Conservation (phyloP, 1,140 invertebrate genomes). For the Cydia amplana region DNA sequence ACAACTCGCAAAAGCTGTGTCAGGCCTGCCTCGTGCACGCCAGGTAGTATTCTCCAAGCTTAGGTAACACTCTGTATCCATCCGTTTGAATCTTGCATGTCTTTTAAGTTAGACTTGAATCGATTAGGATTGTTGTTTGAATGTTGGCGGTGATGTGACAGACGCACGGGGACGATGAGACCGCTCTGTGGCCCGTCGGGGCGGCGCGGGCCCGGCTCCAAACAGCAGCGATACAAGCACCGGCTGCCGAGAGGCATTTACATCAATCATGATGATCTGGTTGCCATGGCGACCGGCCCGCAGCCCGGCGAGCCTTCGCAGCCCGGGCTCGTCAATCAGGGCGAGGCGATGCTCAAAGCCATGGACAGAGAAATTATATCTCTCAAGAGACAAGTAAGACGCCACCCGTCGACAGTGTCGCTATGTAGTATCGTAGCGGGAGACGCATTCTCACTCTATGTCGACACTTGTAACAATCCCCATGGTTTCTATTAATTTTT, state of each 20-base stretch:
- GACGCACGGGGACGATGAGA: slow-evolving; percentile 87
- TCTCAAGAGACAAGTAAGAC: slow-evolving; percentile 92
- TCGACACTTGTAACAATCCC: slow-evolving; percentile 40
- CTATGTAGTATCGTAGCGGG: slow-evolving; percentile 53
- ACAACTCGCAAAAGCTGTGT: slow-evolving; percentile 79
- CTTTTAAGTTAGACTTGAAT: slow-evolving; percentile 19
- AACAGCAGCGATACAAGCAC: slow-evolving; percentile 90
- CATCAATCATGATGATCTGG: slow-evolving; percentile 97
- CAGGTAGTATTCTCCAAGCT: slow-evolving; percentile 61
- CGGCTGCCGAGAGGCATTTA: slow-evolving; percentile 97
- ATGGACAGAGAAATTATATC: slow-evolving; percentile 96
- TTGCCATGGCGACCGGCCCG: slow-evolving; percentile 88
- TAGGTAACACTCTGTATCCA: slow-evolving; percentile 31
- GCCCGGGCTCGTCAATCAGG: slow-evolving; percentile 83
- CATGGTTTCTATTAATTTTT: slow-evolving; percentile 15
- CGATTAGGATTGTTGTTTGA: slow-evolving; percentile 54
- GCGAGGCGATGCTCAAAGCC: slow-evolving; percentile 91
- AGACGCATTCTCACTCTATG: slow-evolving; percentile 64
- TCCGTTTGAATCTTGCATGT: slow-evolving; percentile 40
- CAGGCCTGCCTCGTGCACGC: slow-evolving; percentile 80
- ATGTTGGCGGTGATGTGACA: slow-evolving; percentile 73
- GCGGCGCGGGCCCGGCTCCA: slow-evolving; percentile 74
- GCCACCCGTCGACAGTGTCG: slow-evolving; percentile 51
- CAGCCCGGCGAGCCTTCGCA: slow-evolving; percentile 75
- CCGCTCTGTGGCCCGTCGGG: slow-evolving; percentile 84